Evolutionary conservation across 1,140 invertebrate species (phyloP).

Genomic region (Penaeus chinensis): DNA sequence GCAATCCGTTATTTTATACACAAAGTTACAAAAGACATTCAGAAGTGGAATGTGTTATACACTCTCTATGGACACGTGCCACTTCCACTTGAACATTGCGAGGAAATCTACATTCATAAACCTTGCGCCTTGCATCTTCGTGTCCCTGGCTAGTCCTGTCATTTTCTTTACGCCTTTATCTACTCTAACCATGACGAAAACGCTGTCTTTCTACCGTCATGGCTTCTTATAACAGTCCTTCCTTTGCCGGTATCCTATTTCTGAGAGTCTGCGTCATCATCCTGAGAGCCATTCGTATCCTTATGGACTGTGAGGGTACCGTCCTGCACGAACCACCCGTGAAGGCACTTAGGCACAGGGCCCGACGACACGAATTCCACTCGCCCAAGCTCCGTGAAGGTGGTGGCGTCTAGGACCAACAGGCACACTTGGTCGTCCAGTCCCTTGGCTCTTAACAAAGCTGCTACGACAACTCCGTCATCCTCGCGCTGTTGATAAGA

Average conservation of each 20-base stretch:
- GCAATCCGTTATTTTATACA: no score
- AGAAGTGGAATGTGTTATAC: no score
- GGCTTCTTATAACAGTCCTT: slow-evolving; percentile 1
- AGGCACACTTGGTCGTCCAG: slow-evolving; percentile 66
- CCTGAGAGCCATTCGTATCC: no score
- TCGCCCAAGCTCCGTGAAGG: slow-evolving; percentile 66
- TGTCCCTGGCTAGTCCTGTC: background rate
- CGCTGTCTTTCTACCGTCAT: slow-evolving; percentile 1
- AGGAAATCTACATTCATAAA: no score
- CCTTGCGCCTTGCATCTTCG: no score
- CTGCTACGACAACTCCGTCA: slow-evolving; percentile 68
- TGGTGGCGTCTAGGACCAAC: slow-evolving; percentile 66
- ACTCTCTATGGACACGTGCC: no score
- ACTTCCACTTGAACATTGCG: no score
- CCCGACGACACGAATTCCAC: slow-evolving; percentile 57
- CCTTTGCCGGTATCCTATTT: background rate
- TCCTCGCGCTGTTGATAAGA: slow-evolving; percentile 65
- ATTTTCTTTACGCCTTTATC: background rate
- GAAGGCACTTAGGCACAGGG: slow-evolving; percentile 64
- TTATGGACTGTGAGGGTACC: slow-evolving; percentile 17
- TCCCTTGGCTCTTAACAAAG: slow-evolving; percentile 64
- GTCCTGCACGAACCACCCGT: slow-evolving; percentile 63
- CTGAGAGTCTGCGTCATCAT: background rate
- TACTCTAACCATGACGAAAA: background rate
- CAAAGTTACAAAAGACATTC: no score